These are phyloP conservation scores for Acanthornis magna DNA, from an alignment of 2,797 vertebrate species.

Conservation along the genomic window DNA sequence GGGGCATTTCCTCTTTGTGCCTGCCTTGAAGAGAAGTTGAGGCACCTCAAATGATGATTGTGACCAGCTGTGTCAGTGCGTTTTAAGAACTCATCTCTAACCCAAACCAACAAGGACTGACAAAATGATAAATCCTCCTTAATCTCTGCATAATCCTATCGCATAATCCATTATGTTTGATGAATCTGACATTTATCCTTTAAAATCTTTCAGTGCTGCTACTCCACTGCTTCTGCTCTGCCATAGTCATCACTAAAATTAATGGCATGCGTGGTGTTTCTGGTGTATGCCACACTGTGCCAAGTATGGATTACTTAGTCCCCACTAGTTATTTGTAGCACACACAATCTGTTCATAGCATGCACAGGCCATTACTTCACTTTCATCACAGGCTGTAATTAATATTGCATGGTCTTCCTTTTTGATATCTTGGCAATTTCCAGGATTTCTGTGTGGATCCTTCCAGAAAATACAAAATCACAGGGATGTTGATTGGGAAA, in stretches of 20 bases:
- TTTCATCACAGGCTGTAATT: not conserved
- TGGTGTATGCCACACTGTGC: not conserved
- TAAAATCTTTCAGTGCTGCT: slow-evolving; percentile 18
- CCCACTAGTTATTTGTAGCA: not conserved
- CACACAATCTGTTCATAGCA: not conserved
- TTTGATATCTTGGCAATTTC: not conserved
- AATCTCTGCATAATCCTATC: slow-evolving; percentile 42
- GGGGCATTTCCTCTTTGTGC: not conserved
- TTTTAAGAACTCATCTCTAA: slow-evolving; percentile 14
- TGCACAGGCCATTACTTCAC: not conserved
- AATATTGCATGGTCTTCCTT: not conserved
- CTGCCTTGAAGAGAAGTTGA: not conserved
- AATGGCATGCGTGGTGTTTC: not conserved
- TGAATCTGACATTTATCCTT: slow-evolving; percentile 44
- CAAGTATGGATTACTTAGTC: not conserved
- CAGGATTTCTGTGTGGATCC: not conserved
- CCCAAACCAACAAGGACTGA: slow-evolving; percentile 21
- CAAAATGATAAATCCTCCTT: slow-evolving; percentile 34
- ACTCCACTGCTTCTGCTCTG: not conserved
- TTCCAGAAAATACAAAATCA: not conserved
- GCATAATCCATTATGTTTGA: not conserved
- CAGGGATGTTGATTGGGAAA: not conserved
- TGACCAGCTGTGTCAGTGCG: not conserved
- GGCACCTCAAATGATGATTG: not conserved
- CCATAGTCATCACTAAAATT: not conserved